Percentiles rank a stretch among this genome's conserved stretches.
phyloP scores from a whole-genome alignment of 1,140 invertebrate genomes.

The Drosophila repleta region DNA sequence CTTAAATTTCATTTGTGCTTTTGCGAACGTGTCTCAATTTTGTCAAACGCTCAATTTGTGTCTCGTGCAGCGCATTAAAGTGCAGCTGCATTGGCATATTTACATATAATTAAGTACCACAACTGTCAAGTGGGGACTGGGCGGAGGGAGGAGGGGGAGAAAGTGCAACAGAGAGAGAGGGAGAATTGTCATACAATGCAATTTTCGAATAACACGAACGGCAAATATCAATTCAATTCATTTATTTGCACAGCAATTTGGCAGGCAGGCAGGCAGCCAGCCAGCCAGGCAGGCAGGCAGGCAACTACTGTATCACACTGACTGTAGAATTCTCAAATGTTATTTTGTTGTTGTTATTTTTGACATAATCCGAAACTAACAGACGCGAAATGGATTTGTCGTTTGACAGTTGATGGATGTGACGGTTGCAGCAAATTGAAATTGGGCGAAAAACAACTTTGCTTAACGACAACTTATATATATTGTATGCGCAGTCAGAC shows the following conservation, averaged over 20 bases:
- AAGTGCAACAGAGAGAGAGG: background rate
- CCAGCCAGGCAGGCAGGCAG: conserved; percentile 23
- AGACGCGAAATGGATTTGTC: conserved; percentile 71
- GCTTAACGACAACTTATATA: conserved; percentile 24
- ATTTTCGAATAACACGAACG: conserved; percentile 70
- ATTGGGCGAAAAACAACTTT: conserved; percentile 9
- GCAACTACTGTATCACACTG: conserved; percentile 37
- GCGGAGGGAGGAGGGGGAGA: background rate
- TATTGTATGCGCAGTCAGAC: background rate
- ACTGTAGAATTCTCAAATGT: conserved; percentile 47
- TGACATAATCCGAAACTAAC: conserved; percentile 67
- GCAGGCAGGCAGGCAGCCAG: conserved; percentile 26
- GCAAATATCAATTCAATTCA: conserved; percentile 75
- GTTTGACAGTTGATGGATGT: conserved; percentile 74
- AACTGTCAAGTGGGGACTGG: conserved; percentile 19
- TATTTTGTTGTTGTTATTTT: conserved; percentile 48
- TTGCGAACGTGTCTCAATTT: background rate
- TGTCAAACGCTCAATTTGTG: background rate
- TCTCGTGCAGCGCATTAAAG: conserved; percentile 3
- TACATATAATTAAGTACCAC: conserved; percentile 49
- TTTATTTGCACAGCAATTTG: conserved; percentile 66
- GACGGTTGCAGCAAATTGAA: conserved; percentile 38
- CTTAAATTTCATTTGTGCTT: background rate
- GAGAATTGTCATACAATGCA: conserved; percentile 40
- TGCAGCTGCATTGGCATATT: conserved; percentile 21